Evolutionary conservation across 2,113 vertebrate species (phyloP), one percentile per base, ranked within the genome.

Genomic region (human): DNA sequence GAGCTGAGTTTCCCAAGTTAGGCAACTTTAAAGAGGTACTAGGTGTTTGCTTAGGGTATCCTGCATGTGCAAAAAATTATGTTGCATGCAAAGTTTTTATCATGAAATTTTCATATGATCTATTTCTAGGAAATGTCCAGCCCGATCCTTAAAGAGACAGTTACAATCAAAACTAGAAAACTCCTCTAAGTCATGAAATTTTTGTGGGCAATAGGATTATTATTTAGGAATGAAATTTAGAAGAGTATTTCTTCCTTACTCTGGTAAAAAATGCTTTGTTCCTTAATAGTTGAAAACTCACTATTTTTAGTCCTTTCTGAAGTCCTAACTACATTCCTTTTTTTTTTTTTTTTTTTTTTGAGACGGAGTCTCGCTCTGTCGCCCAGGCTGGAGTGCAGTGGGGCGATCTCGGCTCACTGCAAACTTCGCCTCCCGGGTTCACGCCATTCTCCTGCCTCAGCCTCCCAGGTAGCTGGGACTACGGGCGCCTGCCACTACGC

Each of bases 371-470:
- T 55, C 52, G 17, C 52, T 20, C 52, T 55, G 52, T 20, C 6
- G 2, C 18, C 18, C 52, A 20, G 52, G 18, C 52, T 20, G 2
- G 52, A 55, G 6, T 20, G 52, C 18, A 55, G 18, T 55, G 52
- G 52, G 0, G 2, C 0, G 0, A 55, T 55, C 17, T 18, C 2
- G 2, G 52, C 52, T 55, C 17, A 0, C 52, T 55, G 17, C 52
- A 55, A 20, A 17, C 52, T 55, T 17, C 17, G 6, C 52, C 52
- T 55, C 52, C 52, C 17, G 52, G 52, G 6, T 55, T 7, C 52
- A 0, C 52, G 17, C 52, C 52, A 55, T 55, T 55, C 52, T 18
- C 6, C 52, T 18, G 52, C 52, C 52, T 20, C 52, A 55, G 52
- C 52, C 17, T 20, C 52, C 52, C 1, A 1, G 5, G 52, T 55